A percentile compares a stretch with the other conserved stretches of the same genome.
Evolutionary conservation across 2,888 invertebrate genomes (phyloP).

Genomic region (Ophraella communa): DNA sequence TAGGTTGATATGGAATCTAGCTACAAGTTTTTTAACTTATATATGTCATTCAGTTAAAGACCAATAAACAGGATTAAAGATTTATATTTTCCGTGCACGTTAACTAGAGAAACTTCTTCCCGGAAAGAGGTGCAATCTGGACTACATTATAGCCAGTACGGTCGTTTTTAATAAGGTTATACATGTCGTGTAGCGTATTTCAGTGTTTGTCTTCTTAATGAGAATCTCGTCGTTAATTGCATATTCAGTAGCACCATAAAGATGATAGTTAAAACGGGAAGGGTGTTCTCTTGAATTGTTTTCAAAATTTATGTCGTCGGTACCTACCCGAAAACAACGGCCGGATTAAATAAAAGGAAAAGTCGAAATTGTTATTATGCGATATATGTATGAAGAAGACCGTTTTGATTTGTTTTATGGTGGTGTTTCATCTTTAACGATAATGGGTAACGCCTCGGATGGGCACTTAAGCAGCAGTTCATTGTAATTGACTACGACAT

Average conservation of each 20-base stretch:
- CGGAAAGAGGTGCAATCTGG: conserved; percentile 13
- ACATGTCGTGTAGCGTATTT: conserved; percentile 36
- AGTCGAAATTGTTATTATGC: conserved; percentile 31
- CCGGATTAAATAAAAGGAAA: conserved; percentile 33
- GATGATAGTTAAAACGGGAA: conserved; percentile 51
- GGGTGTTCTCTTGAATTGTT: conserved; percentile 27
- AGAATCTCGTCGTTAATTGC: conserved; percentile 54
- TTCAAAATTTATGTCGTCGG: conserved; percentile 32
- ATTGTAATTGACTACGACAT: conserved; percentile 13
- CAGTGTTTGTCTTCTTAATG: conserved; percentile 51
- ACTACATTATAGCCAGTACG: conserved; percentile 24
- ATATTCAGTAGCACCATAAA: conserved; percentile 53
- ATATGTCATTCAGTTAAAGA: neutral
- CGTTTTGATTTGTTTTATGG: conserved; percentile 27
- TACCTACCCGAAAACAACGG: conserved; percentile 29
- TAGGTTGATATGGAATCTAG: too few species aligned
- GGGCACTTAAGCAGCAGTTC: conserved; percentile 22
- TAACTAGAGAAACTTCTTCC: conserved; percentile 1
- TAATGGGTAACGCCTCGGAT: conserved; percentile 29
- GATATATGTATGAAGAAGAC: conserved; percentile 17
- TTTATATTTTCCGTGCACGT: neutral
- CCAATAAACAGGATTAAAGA: neutral
- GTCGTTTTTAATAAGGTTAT: conserved; percentile 24
- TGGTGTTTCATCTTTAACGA: conserved; percentile 30
- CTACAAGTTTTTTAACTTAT: too few species aligned